Base-by-base conservation (phyloP, 2,113 vertebrate species). In the Xenopus borealis region DNA sequence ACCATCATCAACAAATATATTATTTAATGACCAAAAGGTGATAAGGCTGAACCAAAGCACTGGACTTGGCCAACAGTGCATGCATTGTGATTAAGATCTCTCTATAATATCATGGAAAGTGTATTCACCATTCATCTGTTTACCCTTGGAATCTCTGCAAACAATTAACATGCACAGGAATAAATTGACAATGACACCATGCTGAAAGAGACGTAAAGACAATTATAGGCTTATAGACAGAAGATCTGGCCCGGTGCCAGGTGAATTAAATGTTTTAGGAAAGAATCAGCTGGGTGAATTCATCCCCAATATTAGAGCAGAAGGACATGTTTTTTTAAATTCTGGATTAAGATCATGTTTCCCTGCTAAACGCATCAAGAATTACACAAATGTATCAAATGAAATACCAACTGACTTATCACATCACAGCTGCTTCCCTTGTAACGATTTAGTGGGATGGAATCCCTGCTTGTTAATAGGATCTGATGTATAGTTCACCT, bases 161-260 rank as follows among this genome's bases (percentile, higher is more conserved):
- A 53, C 57, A 61, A 62, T 62, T 47, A 75, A 8, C 53, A 55
- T 69, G 53, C 12, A 53, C 12, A 33, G 11, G 45, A 66, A 67
- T 33, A 74, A 74, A 75, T 53, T 73, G n/a, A 78, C 63, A 64
- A 46, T 50, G 27, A 17, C 73, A 69, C 45, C n/a, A 20, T 30
- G 52, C 47, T 58, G 75, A 67, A 57, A 81, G 19, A 75, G 72
- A 78, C 69, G 61, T 66, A 71, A 72, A 69, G 10, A 78, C 68
- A 47, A 59, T 68, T 71, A 79, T 63, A 58, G 47, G 30, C 67
- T 12, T 1, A 78, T 75, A 73, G 73, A 66, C 23, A 27, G 23
- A 27, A 10, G 6, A 64, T 75, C 79, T 80, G 71, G 16, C 52
- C 80, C 19, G 3, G 57, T 61, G 71, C 63, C 53, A 44, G 70